phyloP scores from a whole-genome alignment of 2,797 vertebrate genomes.

The Anguilla marmorata region DNA sequence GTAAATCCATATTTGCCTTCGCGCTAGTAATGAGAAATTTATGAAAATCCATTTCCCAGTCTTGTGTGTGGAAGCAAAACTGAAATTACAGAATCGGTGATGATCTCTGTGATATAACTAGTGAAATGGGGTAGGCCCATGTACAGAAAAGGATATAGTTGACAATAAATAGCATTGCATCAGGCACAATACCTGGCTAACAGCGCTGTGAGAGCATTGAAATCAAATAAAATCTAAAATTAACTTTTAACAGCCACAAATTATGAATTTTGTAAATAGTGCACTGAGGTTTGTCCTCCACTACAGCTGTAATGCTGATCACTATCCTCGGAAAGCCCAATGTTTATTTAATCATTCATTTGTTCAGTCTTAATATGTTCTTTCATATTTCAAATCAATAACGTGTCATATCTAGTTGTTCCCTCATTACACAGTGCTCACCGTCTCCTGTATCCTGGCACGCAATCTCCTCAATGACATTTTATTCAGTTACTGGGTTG shows the following conservation, averaged over 20 bases:
- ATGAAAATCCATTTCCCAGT: neutral
- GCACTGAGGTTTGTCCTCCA: neutral
- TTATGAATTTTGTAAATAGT: neutral
- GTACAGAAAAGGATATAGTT: neutral
- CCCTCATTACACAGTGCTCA: neutral
- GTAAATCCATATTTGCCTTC: neutral
- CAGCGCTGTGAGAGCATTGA: neutral
- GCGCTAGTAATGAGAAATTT: neutral
- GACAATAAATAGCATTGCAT: neutral
- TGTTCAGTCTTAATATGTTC: neutral
- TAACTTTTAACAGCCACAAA: neutral
- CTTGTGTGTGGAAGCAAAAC: neutral
- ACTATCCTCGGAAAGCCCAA: neutral
- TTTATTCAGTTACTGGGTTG: neutral
- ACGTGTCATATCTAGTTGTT: neutral
- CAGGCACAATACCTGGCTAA: neutral
- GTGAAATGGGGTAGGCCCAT: neutral
- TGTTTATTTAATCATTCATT: neutral
- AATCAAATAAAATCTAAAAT: neutral
- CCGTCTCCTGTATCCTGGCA: neutral
- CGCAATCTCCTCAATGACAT: neutral
- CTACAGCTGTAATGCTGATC: neutral
- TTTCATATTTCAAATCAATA: neutral
- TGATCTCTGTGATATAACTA: neutral
- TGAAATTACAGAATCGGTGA: neutral